Evolutionary conservation across 2,797 vertebrate genomes (phyloP).

Genomic region (Eulemur rubriventer): DNA sequence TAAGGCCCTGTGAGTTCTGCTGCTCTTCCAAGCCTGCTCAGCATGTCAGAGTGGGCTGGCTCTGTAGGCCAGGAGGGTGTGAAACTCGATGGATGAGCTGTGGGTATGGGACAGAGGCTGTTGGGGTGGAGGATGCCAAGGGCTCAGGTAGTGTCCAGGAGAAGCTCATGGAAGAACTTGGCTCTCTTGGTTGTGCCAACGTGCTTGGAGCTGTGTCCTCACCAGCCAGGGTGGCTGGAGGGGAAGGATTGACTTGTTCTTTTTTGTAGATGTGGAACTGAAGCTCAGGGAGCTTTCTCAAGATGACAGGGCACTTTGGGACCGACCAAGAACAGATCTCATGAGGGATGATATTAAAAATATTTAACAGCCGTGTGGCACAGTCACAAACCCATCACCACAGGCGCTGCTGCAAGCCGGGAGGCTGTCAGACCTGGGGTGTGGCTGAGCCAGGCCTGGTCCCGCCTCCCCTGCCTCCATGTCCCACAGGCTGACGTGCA

Average conservation of each 20-base stretch:
- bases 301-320: neutral
- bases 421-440: rapidly evolving
- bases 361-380: neutral
- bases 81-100: neutral
- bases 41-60: neutral
- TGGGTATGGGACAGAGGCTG: neutral
- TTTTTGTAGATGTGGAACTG: neutral
- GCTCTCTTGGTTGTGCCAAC: neutral
- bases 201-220: neutral
- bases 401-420: neutral
- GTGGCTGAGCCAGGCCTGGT: neutral
- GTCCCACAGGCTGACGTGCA: neutral
- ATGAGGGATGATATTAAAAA: neutral
- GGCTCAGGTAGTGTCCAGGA: neutral
- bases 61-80: neutral
- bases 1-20: neutral
- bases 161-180: neutral
- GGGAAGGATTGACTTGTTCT: neutral
- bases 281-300: neutral
- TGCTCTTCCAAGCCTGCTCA: neutral
- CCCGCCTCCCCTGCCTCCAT: neutral
- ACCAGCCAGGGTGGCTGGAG: neutral
- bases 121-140: neutral
- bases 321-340: neutral
- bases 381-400: neutral